Base-by-base conservation (phyloP, 1,140 invertebrate species). In the Calycopis cecrops region DNA sequence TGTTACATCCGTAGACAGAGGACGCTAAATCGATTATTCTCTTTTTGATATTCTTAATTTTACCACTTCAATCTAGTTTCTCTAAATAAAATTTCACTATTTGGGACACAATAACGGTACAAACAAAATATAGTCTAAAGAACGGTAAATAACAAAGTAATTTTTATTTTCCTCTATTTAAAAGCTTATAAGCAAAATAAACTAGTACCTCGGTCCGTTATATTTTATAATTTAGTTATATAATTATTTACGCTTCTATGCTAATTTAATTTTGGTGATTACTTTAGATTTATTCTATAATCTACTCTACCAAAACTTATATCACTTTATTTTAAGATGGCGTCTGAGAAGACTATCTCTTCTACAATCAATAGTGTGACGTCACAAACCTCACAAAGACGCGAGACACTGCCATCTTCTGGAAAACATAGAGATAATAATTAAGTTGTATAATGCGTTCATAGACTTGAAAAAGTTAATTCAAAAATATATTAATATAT, bases 311-410 rank as follows among this genome's bases (percentile, higher is more conserved):
- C 79, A 80, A 86, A 86, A 87, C 81, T 83, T 87, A 85, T 85
- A 82, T 85, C 81, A 85, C 81, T 87, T 85, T 87, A 79, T 84
- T 84, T 82, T 85, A 87, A 87, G 79, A 88, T 88, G 86, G 86
- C 86, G 86, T 88, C 84, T 87, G 69, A 78, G 81, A 85, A 86
- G 86, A 87, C 86, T 75, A 79, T 84, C 76, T 81, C 76, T 74
- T 82, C 71, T 60, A 75, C 75, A 85, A 88, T 87, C 84, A 86
- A 88, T 88, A 86, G 65, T 57, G 79, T 88, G 86, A 87, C 84
- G 84, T 88, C 86, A 88, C 86, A 88, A 84, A 86, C 83, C 82
- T 88, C 86, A 88, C 86, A 88, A 84, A 86, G 82, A 80, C 76
- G 80, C 78, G 65, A 70, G 59, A 67, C 57, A 74, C 67, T 71